phyloP scores from a whole-genome alignment of 2,113 vertebrate genomes.

The Cyphomyrus plagiostoma region DNA sequence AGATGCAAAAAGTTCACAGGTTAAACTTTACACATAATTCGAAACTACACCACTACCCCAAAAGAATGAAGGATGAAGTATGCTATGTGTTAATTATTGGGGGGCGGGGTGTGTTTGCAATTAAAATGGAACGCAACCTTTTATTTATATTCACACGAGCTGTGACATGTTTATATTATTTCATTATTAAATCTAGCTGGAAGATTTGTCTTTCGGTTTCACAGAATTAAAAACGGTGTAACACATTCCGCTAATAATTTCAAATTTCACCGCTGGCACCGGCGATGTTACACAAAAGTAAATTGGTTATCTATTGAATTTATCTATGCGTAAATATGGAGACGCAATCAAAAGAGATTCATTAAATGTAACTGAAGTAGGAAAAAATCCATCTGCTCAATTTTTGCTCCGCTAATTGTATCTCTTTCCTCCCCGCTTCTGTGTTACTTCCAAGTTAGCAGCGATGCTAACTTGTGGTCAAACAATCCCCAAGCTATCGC shows the following conservation, averaged over 20 bases:
- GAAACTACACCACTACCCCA: background rate
- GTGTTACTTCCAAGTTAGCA: background rate
- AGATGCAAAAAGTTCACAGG: background rate
- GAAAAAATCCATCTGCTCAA: background rate
- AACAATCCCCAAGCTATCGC: background rate
- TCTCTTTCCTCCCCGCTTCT: background rate
- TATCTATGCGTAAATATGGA: background rate
- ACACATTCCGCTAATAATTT: background rate
- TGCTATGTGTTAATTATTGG: background rate
- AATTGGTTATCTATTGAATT: background rate
- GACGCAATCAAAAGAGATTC: background rate
- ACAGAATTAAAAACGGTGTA: background rate
- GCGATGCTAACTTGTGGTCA: background rate
- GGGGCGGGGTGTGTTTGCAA: background rate
- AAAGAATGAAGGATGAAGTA: background rate
- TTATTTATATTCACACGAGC: background rate
- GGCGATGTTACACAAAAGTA: background rate
- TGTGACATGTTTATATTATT: background rate
- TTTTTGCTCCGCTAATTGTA: background rate
- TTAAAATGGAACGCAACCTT: background rate
- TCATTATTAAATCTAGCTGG: background rate
- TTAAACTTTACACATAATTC: background rate
- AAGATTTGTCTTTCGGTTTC: background rate
- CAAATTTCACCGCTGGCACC: background rate
- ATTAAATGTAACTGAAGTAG: background rate